phyloP scores from a whole-genome alignment of 2,113 vertebrate genomes.

The Coptodon bakossiorum region DNA sequence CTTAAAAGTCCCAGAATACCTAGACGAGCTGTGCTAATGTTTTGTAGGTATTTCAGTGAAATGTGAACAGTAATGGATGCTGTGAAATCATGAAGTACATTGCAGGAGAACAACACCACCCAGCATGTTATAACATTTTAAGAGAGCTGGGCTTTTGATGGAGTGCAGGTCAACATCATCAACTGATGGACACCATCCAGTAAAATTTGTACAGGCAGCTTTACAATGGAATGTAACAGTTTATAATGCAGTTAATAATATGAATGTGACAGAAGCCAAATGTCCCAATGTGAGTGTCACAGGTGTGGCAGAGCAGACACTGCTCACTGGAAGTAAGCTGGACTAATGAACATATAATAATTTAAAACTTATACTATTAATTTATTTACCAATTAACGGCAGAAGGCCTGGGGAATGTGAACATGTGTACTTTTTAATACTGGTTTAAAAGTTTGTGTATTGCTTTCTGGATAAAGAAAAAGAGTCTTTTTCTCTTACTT shows the following conservation, averaged over 20 bases:
- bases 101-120: neutral
- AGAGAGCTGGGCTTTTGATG: neutral
- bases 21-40: neutral
- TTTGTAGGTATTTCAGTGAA: neutral
- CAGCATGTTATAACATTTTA: neutral
- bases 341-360: neutral
- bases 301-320: neutral
- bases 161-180: neutral
- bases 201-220: neutral
- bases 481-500: neutral
- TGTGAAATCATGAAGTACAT: neutral
- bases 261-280: neutral
- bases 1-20: neutral
- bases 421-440: neutral
- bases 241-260: neutral
- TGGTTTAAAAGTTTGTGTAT: neutral
- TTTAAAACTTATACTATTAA: neutral
- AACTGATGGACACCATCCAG: neutral
- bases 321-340: neutral
- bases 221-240: neutral
- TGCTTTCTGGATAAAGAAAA: neutral
- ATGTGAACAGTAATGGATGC: neutral
- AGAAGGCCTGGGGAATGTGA: neutral
- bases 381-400: neutral
- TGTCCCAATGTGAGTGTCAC: neutral